Evolutionary conservation across 2,113 vertebrate species (phyloP).

Genomic region (Psilopsiagon aymara): DNA sequence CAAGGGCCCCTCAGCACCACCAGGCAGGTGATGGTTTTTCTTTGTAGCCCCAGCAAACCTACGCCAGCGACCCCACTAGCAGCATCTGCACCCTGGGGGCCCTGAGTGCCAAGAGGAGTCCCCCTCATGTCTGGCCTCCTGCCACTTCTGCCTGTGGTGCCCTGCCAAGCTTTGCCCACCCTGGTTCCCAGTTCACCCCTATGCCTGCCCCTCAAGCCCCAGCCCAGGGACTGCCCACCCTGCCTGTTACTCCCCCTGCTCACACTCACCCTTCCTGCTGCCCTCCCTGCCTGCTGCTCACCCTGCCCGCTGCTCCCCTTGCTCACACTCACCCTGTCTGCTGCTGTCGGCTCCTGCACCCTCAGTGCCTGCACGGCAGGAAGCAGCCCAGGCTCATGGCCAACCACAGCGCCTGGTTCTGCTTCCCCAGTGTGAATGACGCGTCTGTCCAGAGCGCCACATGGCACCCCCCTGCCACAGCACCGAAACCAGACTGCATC

Average conservation of each 20-base stretch:
- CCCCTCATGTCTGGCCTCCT: not conserved
- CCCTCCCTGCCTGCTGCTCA: not conserved
- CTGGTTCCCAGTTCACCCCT: not conserved
- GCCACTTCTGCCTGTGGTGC: not conserved
- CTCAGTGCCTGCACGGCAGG: not conserved
- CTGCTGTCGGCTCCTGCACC: not conserved
- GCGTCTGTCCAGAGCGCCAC: not conserved
- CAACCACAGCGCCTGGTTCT: not conserved
- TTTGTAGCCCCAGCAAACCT: not conserved
- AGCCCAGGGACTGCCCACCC: not conserved
- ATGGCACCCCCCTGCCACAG: not conserved
- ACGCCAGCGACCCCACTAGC: fast-evolving
- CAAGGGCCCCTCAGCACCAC: not conserved
- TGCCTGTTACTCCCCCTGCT: not conserved
- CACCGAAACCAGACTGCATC: not conserved
- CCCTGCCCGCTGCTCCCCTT: not conserved
- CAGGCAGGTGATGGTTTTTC: not conserved
- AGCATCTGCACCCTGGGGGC: not conserved
- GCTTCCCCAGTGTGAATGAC: not conserved
- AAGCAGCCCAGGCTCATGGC: not conserved
- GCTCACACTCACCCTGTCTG: not conserved
- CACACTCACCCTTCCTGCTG: not conserved
- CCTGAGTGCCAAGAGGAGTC: not conserved
- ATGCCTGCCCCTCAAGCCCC: not conserved
- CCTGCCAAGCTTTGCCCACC: not conserved